A percentile compares a stretch with the other conserved stretches of the same genome.
phyloP scores from a whole-genome alignment of 2,797 vertebrate species.

The Sarcophilus harrisii region DNA sequence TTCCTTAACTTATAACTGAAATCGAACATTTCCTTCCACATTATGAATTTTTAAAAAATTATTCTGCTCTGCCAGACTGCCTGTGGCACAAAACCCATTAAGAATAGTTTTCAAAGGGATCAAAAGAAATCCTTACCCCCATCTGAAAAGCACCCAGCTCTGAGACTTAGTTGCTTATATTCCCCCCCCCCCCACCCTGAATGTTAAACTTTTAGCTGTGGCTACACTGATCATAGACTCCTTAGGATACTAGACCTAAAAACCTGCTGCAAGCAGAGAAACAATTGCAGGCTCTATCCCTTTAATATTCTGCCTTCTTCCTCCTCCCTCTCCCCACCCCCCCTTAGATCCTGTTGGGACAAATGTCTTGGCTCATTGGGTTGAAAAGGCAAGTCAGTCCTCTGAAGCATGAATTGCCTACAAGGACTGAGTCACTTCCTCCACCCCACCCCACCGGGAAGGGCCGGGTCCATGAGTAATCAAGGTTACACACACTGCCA shows the following conservation, averaged over 20 bases:
- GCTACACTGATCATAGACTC: neutral
- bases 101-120: neutral
- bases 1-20: neutral
- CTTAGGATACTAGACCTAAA: neutral
- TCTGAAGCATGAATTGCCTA: conserved; percentile 60
- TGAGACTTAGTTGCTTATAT: neutral
- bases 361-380: conserved; percentile 74
- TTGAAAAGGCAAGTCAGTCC: conserved; percentile 78
- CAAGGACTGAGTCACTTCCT: conserved; percentile 81
- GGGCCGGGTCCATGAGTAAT: conserved; percentile 54
- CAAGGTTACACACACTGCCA: conserved; percentile 58
- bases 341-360: conserved; percentile 68
- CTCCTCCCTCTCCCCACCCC: neutral
- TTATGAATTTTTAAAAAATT: neutral
- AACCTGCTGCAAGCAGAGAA: neutral
- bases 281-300: conserved; percentile 12
- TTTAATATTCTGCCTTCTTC: conserved; percentile 25
- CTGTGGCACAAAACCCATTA: neutral
- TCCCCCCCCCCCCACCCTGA: neutral
- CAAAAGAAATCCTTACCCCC: neutral
- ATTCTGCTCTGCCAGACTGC: neutral
- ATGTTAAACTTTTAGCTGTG: neutral
- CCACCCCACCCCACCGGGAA: conserved; percentile 12
- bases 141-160: neutral
- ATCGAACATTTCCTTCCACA: neutral